Base-by-base conservation (phyloP, 2,888 invertebrate genomes). In the Nomada ferruginata region DNA sequence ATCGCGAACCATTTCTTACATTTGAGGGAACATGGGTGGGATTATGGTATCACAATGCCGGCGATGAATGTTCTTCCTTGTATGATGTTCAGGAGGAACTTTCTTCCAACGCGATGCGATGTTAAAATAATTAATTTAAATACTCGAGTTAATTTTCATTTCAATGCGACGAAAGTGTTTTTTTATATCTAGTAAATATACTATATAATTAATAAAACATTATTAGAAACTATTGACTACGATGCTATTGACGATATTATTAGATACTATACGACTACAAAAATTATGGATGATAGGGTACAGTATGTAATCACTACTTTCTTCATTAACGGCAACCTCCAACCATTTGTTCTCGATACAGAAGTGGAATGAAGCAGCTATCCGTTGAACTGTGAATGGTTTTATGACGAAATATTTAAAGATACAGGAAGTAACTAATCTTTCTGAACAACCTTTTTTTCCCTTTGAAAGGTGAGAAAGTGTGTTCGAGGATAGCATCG, bases 71-170 rank as follows among this genome's bases (percentile, higher is more conserved):
- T 47, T 71, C 66, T 78, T 78, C 50, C 75, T 63, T 29, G 50
- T 52, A 57, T 29, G 20, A 68, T 53, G 61, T 20, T 55, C 44
- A 20, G 36, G 23, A 11, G 15, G 20, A 57, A 84, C 79, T 84
- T 84, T 82, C 82, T 84, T 84, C 57, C 76, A 81, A 63, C 61
- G 66, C 61, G 52, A 42, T 15, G 23, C n/a, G 18, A 52, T 29
- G 47, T 50, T 36, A 36, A 36, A 36, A 36, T 36, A 36, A 36
- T 36, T 36, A 36, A 36, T 36, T 36, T 36, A 1, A 36, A 7
- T 36, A 36, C 36, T 36, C 36, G 36, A 7, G 36, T 36, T 36
- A 36, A 36, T 36, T 7, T 36, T 36, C 36, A 0, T 36, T 5
- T 36, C 36, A 36, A 9, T 9, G 0, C 36, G 36, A 7, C 0